These are phyloP conservation scores for Calephelis nemesis DNA, from an alignment of 1,140 invertebrate genomes.

Conservation along the genomic window DNA sequence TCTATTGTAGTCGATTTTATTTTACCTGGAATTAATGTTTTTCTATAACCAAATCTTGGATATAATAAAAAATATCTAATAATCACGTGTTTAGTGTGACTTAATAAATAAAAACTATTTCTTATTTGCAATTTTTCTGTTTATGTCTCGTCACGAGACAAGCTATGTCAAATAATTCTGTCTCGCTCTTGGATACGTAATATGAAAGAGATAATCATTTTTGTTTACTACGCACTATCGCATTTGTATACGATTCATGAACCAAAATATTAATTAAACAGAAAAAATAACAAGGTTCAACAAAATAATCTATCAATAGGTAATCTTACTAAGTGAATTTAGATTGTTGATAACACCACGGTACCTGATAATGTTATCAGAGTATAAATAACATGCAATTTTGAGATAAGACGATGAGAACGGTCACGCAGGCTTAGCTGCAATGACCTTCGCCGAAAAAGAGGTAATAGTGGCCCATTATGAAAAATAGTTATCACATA, in stretches of 20 bases:
- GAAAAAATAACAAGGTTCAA: not conserved
- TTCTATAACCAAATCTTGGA: no score
- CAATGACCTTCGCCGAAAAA: conserved; percentile 42
- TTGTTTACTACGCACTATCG: not conserved
- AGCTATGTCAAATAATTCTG: no score
- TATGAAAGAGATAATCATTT: conserved; percentile 1
- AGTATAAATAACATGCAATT: conserved; percentile 44
- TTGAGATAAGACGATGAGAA: conserved; percentile 38
- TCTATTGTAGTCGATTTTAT: no score
- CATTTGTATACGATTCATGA: not conserved
- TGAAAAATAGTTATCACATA: no score
- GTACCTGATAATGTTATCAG: conserved; percentile 44
- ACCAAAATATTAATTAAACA: not conserved
- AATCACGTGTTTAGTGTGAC: no score
- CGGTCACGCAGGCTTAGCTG: conserved; percentile 40
- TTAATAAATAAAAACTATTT: no score
- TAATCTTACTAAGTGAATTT: conserved; percentile 23
- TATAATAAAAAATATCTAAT: no score
- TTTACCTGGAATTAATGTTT: no score
- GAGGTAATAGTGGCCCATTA: conserved; percentile 12
- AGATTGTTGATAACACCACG: conserved; percentile 39
- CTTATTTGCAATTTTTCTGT: no score
- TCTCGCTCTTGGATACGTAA: conserved; percentile 2
- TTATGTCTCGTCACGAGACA: no score
- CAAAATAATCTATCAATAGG: conserved; percentile 10